phyloP scores from a whole-genome alignment of 2,113 vertebrate genomes.

The Solea solea region DNA sequence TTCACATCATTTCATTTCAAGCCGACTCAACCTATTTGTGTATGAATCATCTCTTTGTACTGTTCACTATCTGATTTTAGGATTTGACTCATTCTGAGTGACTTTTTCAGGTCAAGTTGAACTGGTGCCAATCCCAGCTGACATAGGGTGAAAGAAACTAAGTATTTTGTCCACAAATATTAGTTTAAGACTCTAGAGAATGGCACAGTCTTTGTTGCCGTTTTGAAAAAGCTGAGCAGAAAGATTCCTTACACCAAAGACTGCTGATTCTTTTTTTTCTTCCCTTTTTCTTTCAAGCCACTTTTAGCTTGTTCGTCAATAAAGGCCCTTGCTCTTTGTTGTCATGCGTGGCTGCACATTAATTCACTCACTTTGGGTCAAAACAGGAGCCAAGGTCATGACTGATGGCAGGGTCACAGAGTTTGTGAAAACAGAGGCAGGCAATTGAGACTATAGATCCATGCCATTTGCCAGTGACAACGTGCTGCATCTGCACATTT shows the following conservation, averaged over 20 bases:
- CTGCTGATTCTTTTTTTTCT: background rate
- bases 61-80: slow-evolving; percentile 4
- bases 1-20: background rate
- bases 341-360: slow-evolving; percentile 43
- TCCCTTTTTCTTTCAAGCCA: slow-evolving; percentile 13
- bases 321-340: slow-evolving; percentile 30
- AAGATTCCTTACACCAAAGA: slow-evolving; percentile 17
- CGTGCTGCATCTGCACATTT: background rate
- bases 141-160: too few species aligned
- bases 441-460: background rate
- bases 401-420: slow-evolving; percentile 33
- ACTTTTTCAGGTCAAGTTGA: background rate
- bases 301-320: slow-evolving; percentile 33
- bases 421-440: slow-evolving; percentile 21
- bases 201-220: too few species aligned
- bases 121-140: too few species aligned
- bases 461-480: background rate
- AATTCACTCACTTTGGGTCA: slow-evolving; percentile 41
- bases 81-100: slow-evolving; percentile 2
- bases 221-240: background rate
- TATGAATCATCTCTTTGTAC: background rate
- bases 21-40: background rate
- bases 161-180: too few species aligned
- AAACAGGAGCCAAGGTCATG: slow-evolving; percentile 47
- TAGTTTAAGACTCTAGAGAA: too few species aligned